phyloP scores from a whole-genome alignment of 64 coral and sea anemone species.

The Anthopleura sola region DNA sequence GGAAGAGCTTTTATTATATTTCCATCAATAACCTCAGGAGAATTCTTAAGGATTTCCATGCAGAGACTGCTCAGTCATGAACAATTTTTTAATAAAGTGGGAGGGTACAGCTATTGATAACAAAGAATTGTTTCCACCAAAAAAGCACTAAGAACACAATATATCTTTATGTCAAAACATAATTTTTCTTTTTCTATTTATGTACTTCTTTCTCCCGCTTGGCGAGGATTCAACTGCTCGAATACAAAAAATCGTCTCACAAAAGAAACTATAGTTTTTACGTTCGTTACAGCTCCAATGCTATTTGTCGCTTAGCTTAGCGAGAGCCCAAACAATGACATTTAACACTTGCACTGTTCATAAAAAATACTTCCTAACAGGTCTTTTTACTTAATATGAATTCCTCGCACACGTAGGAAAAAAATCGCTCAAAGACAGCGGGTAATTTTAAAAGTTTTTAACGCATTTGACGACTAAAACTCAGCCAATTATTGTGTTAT shows the following conservation, averaged over 20 bases:
- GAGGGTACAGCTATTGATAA: background rate
- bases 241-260: background rate
- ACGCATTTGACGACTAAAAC: background rate
- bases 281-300: background rate
- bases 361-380: background rate
- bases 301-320: background rate
- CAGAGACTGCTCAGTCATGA: background rate
- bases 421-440: background rate
- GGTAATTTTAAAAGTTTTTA: background rate
- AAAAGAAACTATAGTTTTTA: background rate
- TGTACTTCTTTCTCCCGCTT: background rate
- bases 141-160: background rate
- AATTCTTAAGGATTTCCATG: background rate
- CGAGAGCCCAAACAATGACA: background rate
- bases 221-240: background rate
- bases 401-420: background rate
- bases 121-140: background rate
- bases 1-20: background rate
- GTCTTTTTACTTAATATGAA: background rate
- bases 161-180: background rate
- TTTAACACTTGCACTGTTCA: constrained; percentile 14
- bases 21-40: background rate
- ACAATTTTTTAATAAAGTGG: background rate
- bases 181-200: background rate
- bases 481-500: background rate